Percentiles rank a stretch among this genome's conserved stretches.
Evolutionary conservation across 1,140 invertebrate genomes (phyloP).

Genomic region (Bombus confusus): DNA sequence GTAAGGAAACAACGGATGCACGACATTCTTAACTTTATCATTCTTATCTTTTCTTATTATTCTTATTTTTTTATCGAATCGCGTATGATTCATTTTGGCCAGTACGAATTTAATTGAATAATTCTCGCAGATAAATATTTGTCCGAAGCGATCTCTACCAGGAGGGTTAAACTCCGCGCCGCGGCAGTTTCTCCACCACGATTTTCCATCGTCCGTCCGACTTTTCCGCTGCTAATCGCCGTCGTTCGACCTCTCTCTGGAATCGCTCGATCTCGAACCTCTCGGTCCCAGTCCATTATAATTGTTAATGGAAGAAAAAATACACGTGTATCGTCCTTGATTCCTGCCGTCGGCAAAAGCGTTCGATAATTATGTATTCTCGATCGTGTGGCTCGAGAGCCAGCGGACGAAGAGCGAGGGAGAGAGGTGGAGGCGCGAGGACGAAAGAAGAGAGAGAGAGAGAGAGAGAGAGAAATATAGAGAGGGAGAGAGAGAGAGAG

Average conservation of each 20-base stretch:
- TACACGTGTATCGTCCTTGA: conserved; percentile 49
- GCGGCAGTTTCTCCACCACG: no score
- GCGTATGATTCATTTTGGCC: no score
- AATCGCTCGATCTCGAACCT: neutral
- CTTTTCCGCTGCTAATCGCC: neutral
- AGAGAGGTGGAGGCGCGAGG: conserved; percentile 19
- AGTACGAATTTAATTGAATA: no score
- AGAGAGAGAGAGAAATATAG: conserved; percentile 10
- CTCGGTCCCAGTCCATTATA: conserved; percentile 11
- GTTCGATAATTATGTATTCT: conserved; percentile 63
- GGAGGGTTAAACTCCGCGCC: no score
- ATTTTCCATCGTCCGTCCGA: neutral
- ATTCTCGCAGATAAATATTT: no score
- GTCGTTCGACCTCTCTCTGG: neutral
- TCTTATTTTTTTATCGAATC: no score
- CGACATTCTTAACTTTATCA: no score
- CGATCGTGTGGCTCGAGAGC: conserved; percentile 24
- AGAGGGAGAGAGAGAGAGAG: conserved; percentile 11
- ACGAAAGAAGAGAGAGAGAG: conserved; percentile 1
- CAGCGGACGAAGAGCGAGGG: neutral
- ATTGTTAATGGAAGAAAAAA: conserved; percentile 38
- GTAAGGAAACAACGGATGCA: no score
- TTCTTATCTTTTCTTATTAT: no score
- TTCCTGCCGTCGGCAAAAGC: conserved; percentile 43
- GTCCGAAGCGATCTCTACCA: no score